Evolutionary conservation across 2,113 vertebrate species (phyloP).

Genomic region (Marmota monax): DNA sequence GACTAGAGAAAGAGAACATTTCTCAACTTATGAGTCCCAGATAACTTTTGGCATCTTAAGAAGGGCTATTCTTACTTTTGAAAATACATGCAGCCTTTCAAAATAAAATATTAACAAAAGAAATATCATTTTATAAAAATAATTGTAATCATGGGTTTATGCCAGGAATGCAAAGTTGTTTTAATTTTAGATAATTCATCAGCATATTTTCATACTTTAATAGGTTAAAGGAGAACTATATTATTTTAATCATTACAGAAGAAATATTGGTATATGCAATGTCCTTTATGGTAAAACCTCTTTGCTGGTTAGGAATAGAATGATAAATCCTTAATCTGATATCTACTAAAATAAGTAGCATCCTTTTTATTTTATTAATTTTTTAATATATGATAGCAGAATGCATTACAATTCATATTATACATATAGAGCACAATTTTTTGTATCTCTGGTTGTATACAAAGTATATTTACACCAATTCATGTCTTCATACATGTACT

Average conservation of each 20-base stretch:
- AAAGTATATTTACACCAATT: no score
- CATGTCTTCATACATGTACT: no score
- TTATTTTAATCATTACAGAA: neutral
- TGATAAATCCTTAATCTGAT: neutral
- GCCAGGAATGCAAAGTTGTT: neutral
- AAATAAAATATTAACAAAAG: neutral
- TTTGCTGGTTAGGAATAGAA: neutral
- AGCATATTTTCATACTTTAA: neutral
- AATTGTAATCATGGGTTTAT: neutral
- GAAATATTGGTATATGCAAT: neutral
- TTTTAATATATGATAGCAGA: no score
- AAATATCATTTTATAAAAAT: neutral
- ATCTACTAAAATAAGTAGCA: neutral
- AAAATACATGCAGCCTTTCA: neutral
- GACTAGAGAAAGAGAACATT: neutral
- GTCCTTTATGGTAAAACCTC: neutral
- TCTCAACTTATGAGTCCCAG: neutral
- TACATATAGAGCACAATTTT: no score
- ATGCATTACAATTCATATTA: no score
- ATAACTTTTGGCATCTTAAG: neutral
- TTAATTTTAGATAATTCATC: conserved; percentile 1
- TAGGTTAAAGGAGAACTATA: neutral
- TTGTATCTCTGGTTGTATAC: no score
- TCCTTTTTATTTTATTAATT: neutral
- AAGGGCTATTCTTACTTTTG: neutral